Base-by-base conservation (phyloP, 1,140 invertebrate genomes). In the Capitella teleta region DNA sequence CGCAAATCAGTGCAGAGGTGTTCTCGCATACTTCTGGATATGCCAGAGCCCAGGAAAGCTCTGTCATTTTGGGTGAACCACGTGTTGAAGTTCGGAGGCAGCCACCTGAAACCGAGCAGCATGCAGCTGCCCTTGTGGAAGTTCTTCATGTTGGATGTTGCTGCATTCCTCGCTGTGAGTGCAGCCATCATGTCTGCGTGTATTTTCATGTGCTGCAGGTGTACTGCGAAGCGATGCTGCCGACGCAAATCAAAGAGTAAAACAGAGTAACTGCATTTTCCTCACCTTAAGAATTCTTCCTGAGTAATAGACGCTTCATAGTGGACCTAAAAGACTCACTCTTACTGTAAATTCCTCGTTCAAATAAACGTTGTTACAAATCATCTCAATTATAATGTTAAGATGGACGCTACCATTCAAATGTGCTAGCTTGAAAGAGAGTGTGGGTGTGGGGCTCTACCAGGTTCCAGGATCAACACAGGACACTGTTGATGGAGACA, bases 111-210 rank as follows among this genome's bases (percentile, higher is more conserved):
- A 10, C 28, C 38, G 25, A n/a, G 4, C 16, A n/a, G 28, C 26
- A 23, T 51, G 21, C 23, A 44, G 12, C 1, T 44, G 2, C 49
- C 49, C 2, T 26, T 42, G 24, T 51, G 32, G 23, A 23, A 43
- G 28, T 16, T 44, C 40, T 42, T 43, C 24, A 45, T 51, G 49
- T n/a, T 51, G 23, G 49, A 51, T 24, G 32, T 52, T 23, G 26
- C 18, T 6, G 28, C 18, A 2, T 36, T 47, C 10, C 19, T 32
- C 0, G 28, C 36, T 16, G 16, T 47, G 2, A 5, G 30, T 12
- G 28, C 36, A 18, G 21, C 26, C 3, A 24, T 47, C 19, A 24
- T 32, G 1, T 5, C 6, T 16, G 8, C n/a, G 45, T 32, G 38
- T 40, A n/a, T n/a, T n/a, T 24, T 18, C 38, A 21, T 18, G 19